Evolutionary conservation across 2,888 invertebrate species (phyloP).

Genomic region (Saturnia japonica): DNA sequence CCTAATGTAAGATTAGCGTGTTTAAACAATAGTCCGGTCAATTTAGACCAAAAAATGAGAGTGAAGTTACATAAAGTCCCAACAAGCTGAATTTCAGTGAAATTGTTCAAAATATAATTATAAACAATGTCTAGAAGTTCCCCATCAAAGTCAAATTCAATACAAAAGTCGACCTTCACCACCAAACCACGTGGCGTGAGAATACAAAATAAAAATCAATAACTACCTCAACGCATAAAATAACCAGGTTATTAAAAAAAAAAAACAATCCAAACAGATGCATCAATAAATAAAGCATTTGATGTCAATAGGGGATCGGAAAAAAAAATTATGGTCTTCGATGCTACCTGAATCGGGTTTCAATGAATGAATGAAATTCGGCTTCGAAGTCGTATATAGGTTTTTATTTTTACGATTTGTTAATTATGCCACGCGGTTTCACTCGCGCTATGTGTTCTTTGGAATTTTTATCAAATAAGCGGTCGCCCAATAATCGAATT

Average conservation of each 20-base stretch:
- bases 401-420: neutral
- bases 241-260: neutral
- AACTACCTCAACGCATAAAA: neutral
- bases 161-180: neutral
- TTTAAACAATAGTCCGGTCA: too few relatives aligned
- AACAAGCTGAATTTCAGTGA: too few relatives aligned
- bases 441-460: neutral
- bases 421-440: neutral
- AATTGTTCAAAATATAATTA: too few relatives aligned
- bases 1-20: too few relatives aligned
- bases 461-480: neutral
- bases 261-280: constrained; percentile 1
- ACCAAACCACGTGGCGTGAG: neutral
- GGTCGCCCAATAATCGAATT: too few relatives aligned
- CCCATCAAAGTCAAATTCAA: too few relatives aligned
- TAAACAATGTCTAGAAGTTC: too few relatives aligned
- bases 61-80: too few relatives aligned
- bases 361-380: constrained; percentile 1
- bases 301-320: neutral
- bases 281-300: constrained; percentile 1
- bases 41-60: too few relatives aligned
- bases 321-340: neutral
- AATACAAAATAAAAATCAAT: neutral
- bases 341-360: constrained; percentile 5
- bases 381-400: neutral